Conservation (phyloP, 2,113 vertebrate species). For the Danionella cerebrum region DNA sequence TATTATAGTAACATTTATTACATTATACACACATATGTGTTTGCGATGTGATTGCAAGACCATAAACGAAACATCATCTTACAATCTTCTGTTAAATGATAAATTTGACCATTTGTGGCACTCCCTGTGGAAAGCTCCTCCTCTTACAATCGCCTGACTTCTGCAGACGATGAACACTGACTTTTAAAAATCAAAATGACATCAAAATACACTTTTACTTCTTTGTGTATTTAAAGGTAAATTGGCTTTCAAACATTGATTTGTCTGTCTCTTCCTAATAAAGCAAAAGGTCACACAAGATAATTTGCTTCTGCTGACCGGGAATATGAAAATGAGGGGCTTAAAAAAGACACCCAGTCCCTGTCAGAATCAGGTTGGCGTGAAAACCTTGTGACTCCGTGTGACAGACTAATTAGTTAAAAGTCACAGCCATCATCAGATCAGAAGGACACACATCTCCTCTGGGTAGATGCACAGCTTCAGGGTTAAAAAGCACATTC, state of each 20-base stretch:
- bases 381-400: conserved; percentile 53
- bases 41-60: too few relatives aligned
- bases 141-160: too few relatives aligned
- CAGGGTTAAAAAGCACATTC: conserved; percentile 63
- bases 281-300: neutral
- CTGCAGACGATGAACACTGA: too few relatives aligned
- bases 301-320: conserved; percentile 37
- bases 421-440: conserved; percentile 63
- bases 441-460: conserved; percentile 64
- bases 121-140: too few relatives aligned
- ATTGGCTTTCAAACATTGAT: neutral
- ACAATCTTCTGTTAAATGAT: too few relatives aligned
- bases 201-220: neutral
- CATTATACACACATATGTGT: too few relatives aligned
- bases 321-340: neutral
- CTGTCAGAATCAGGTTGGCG: conserved; percentile 52
- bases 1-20: too few relatives aligned
- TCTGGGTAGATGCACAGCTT: conserved; percentile 61
- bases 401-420: conserved; percentile 61
- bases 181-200: neutral
- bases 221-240: neutral
- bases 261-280: neutral
- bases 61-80: too few relatives aligned
- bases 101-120: too few relatives aligned
- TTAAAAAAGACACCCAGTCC: conserved; percentile 26